Evolutionary conservation across 2,113 vertebrate species (phyloP).

Genomic region (Colius striatus): DNA sequence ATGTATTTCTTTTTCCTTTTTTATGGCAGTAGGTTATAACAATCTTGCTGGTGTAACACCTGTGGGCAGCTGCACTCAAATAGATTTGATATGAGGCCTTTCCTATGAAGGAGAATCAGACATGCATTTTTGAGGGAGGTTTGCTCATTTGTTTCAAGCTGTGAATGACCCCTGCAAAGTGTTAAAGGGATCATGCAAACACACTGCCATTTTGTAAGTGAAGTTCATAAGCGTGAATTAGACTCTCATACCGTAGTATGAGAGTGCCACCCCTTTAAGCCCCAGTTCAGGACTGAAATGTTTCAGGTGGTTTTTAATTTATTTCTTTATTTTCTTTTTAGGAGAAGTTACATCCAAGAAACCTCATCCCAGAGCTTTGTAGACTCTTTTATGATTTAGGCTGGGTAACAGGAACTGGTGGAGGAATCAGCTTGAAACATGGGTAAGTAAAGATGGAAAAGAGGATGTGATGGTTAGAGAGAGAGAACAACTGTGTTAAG

Average conservation of each 20-base stretch:
- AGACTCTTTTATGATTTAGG: conserved; percentile 92
- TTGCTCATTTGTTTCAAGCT: not conserved
- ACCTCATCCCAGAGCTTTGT: conserved; percentile 93
- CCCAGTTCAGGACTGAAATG: not conserved
- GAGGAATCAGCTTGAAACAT: conserved; percentile 90
- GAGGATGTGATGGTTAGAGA: not conserved
- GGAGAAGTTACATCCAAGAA: conserved; percentile 88
- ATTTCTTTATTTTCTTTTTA: conserved; percentile 56
- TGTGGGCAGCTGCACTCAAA: not conserved
- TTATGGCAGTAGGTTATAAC: not conserved
- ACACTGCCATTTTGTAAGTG: not conserved
- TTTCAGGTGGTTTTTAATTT: not conserved
- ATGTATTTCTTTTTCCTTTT: not conserved
- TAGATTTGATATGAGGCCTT: not conserved
- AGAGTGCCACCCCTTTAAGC: not conserved
- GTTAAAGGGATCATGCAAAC: not conserved
- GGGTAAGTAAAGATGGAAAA: conserved; percentile 79
- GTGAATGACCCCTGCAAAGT: not conserved
- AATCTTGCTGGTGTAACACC: not conserved
- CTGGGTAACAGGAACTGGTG: conserved; percentile 96
- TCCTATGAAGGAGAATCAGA: not conserved
- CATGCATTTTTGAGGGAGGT: not conserved
- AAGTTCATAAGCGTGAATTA: not conserved
- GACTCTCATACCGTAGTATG: not conserved
- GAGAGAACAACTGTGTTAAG: not conserved